Evolutionary conservation across 2,113 vertebrate species (phyloP).

Genomic region (Crotalus viridis): DNA sequence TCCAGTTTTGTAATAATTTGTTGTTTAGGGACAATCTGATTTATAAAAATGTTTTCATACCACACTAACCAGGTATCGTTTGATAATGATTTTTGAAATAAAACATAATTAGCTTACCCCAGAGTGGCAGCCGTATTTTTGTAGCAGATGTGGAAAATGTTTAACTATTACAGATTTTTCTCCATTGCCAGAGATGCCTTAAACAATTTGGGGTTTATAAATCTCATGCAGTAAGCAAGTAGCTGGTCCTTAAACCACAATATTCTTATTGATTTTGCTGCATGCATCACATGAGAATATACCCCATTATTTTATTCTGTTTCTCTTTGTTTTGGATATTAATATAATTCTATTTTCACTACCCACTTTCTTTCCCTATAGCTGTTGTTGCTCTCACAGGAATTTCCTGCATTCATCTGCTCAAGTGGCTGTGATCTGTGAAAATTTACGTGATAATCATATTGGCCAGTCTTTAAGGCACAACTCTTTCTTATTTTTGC

Average conservation of each 20-base stretch:
- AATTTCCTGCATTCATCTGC: neutral
- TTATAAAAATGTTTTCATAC: neutral
- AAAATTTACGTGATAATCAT: neutral
- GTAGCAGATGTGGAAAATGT: neutral
- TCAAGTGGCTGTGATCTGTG: neutral
- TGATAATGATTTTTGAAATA: neutral
- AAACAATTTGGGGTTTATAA: neutral
- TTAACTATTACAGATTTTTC: neutral
- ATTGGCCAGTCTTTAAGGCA: neutral
- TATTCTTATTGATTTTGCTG: neutral
- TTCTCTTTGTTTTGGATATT: neutral
- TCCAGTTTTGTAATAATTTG: neutral
- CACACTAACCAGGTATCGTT: neutral
- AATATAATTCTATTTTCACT: neutral
- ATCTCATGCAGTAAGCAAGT: neutral
- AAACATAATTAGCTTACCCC: neutral
- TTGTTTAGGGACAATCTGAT: neutral
- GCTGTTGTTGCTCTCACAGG: neutral
- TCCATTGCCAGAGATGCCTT: neutral
- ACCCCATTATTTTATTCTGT: neutral
- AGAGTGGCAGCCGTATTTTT: neutral
- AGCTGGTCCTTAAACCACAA: neutral
- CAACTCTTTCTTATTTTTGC: neutral
- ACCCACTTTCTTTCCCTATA: neutral
- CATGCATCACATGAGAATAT: neutral